phyloP scores from a whole-genome alignment of 2,113 vertebrate genomes.

The Barbus barbus region DNA sequence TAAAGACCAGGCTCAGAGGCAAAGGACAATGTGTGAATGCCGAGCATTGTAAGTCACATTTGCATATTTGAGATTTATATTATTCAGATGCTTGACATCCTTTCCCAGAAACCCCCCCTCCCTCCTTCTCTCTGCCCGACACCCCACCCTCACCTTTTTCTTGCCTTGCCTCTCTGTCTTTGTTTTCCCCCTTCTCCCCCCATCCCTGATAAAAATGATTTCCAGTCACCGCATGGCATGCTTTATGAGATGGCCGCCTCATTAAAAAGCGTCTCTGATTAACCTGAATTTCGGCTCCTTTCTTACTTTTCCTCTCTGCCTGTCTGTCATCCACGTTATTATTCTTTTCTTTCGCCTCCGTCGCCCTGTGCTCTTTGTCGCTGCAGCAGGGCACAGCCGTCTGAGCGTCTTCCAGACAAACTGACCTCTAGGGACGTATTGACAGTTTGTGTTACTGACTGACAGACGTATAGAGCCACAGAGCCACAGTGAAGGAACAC shows the following conservation, averaged over 20 bases:
- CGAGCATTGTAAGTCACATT: slow-evolving; percentile 69
- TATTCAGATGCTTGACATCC: slow-evolving; percentile 74
- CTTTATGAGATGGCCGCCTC: slow-evolving; percentile 84
- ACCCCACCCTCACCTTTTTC: slow-evolving; percentile 66
- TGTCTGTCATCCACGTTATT: slow-evolving; percentile 2
- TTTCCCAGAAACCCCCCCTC: slow-evolving; percentile 65
- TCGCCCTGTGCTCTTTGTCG: slow-evolving; percentile 69
- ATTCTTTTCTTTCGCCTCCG: slow-evolving; percentile 45
- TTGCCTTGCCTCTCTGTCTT: slow-evolving; percentile 38
- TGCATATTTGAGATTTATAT: slow-evolving; percentile 80
- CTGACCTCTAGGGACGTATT: slow-evolving; percentile 98
- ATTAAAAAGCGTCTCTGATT: slow-evolving; percentile 94
- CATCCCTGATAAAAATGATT: slow-evolving; percentile 76
- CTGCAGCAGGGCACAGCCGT: slow-evolving; percentile 87
- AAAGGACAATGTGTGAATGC: slow-evolving; percentile 63
- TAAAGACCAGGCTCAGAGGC: slow-evolving; percentile 60
- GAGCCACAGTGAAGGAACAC: slow-evolving; percentile 77
- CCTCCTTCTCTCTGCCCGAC: slow-evolving; percentile 67
- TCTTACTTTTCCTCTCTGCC: slow-evolving; percentile 7
- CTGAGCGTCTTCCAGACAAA: slow-evolving; percentile 97
- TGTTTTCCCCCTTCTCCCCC: slow-evolving; percentile 27
- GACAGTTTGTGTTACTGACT: slow-evolving; percentile 90
- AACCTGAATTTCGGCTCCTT: slow-evolving; percentile 75
- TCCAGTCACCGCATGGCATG: slow-evolving; percentile 70
- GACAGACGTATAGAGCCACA: slow-evolving; percentile 43